Base-by-base conservation (phyloP, 2,888 invertebrate genomes). In the Invenusta paracnida region DNA sequence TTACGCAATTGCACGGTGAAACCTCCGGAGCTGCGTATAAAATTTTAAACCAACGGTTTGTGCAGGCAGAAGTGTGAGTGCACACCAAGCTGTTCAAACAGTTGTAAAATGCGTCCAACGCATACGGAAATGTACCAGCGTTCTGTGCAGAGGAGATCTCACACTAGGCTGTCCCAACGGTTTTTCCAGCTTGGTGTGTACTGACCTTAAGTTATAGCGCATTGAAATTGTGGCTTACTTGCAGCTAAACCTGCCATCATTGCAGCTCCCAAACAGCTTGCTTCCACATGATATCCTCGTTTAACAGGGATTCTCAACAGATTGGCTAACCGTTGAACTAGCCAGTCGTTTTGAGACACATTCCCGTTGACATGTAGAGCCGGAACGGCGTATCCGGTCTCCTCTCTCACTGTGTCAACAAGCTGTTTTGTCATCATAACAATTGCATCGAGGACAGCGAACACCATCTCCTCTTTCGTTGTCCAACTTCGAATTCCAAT, bases 191-290 rank as follows among this genome's bases (percentile, higher is more conserved):
- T n/a, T n/a, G n/a, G n/a, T n/a, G n/a, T n/a, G n/a, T n/a, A n/a
- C n/a, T n/a, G n/a, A n/a, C n/a, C n/a, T n/a, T n/a, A n/a, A n/a
- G n/a, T n/a, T n/a, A n/a, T n/a, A n/a, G n/a, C n/a, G n/a, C n/a
- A n/a, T n/a, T n/a, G n/a, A n/a, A n/a, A n/a, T n/a, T n/a, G n/a
- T 73, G 25, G 27, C 73, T 5, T 23, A 73, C 73, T 73, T 23
- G 11, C 73, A 23, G 73, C 73, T 29, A 84, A 25, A 1, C 84
- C 84, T 1, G 84, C 84, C 73, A 84, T 27, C 27, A 67, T 67
- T 1, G 84, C 84, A 29, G 84, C 84, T n/a, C 84, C 84, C 23
- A 66, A 84, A 67, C 84, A 84, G 73, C 84, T 84, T 17, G 84
- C 84, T 25, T 84, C 84, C 13, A 1, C 67, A 67, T 84, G 67